A percentile compares a stretch with the other conserved stretches of the same genome.
These are phyloP conservation scores for Montifringilla adamsi DNA, from an alignment of 2,113 vertebrate genomes.

Conservation along the genomic window DNA sequence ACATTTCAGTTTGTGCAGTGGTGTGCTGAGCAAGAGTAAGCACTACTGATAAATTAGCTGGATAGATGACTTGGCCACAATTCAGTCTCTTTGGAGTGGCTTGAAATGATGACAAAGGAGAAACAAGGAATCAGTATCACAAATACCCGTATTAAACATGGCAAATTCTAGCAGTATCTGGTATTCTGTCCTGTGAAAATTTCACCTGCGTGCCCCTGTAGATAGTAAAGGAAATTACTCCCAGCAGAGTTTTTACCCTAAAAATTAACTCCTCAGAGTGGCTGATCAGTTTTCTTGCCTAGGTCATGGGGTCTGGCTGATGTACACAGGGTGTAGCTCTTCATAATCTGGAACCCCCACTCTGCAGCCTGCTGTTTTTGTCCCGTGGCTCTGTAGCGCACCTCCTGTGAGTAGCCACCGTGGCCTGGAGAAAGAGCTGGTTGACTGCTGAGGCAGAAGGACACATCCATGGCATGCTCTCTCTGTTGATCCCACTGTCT, in stretches of 20 bases:
- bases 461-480: neutral
- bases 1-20: neutral
- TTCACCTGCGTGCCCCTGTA: neutral
- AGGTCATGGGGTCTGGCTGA: neutral
- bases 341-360: neutral
- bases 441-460: neutral
- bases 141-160: neutral
- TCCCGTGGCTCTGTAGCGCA: fast-evolving
- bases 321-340: neutral
- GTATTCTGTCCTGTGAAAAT: neutral
- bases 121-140: neutral
- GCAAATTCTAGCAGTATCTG: neutral
- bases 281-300: neutral
- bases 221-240: neutral
- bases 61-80: neutral
- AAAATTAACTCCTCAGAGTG: neutral
- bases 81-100: neutral
- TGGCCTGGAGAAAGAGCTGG: neutral
- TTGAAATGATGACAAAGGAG: neutral
- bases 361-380: neutral
- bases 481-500: neutral
- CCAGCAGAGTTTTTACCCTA: neutral
- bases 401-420: neutral
- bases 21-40: neutral
- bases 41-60: neutral